These are phyloP conservation scores for Gymnobelideus leadbeateri DNA, from an alignment of 2,113 vertebrate species.

Conservation along the genomic window DNA sequence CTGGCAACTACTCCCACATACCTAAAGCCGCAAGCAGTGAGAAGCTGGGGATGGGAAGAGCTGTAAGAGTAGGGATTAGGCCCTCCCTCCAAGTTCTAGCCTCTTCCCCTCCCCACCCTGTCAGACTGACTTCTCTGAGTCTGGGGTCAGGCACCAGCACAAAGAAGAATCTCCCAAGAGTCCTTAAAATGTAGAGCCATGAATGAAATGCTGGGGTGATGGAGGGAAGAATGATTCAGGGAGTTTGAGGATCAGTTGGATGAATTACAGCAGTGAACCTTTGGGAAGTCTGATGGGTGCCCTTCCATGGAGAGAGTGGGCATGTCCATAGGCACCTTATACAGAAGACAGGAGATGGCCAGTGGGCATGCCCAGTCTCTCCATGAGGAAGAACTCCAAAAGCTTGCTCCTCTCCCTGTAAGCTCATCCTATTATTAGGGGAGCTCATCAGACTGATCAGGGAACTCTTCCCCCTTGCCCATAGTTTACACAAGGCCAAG, in stretches of 20 bases:
- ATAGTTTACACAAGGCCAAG: background rate
- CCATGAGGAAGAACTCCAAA: background rate
- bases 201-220: background rate
- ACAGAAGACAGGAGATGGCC: background rate
- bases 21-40: conserved; percentile 46
- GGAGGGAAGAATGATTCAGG: background rate
- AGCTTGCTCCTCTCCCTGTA: background rate
- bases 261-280: background rate
- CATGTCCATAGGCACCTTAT: background rate
- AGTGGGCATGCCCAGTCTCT: background rate
- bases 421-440: background rate
- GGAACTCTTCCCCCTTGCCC: background rate
- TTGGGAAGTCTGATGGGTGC: background rate
- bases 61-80: background rate
- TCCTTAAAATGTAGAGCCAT: background rate
- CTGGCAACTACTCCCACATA: conserved; percentile 77
- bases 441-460: background rate
- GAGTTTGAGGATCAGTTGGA: background rate
- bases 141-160: background rate
- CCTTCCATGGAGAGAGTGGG: background rate
- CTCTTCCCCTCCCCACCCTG: background rate
- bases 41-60: background rate
- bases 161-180: background rate
- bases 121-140: background rate
- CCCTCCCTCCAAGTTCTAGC: background rate